Evolutionary conservation across 2,797 vertebrate genomes (phyloP).

Genomic region (Ciconia nigra): DNA sequence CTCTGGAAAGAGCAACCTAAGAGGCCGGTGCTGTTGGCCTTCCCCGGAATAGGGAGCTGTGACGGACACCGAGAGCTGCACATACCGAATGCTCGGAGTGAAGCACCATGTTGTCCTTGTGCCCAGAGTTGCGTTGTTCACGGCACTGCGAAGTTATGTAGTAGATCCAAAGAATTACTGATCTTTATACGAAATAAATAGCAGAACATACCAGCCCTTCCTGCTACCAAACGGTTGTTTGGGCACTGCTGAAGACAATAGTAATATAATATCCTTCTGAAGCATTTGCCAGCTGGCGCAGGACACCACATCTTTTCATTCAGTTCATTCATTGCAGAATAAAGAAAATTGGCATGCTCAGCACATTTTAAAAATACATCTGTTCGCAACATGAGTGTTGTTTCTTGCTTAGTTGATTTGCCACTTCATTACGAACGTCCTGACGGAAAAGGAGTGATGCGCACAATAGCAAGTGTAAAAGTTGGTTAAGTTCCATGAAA

Average conservation of each 20-base stretch:
- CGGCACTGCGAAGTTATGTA: rapidly evolving
- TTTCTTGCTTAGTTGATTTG: conserved; percentile 9
- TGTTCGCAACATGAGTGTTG: neutral
- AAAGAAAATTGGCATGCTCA: conserved; percentile 2
- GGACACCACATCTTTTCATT: neutral
- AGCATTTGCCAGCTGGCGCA: conserved; percentile 28
- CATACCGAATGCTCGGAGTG: rapidly evolving
- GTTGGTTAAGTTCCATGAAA: neutral
- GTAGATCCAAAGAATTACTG: neutral
- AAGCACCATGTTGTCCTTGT: neutral
- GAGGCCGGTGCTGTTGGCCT: neutral
- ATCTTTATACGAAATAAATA: neutral
- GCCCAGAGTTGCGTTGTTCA: neutral
- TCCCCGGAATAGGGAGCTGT: neutral
- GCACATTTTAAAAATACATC: conserved; percentile 20
- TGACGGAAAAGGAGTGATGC: neutral
- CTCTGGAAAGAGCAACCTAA: neutral
- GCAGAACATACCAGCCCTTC: neutral
- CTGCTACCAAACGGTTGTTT: neutral
- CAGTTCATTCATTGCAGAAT: conserved; percentile 14
- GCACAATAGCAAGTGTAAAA: neutral
- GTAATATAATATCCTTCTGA: conserved; percentile 39
- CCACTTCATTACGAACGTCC: neutral
- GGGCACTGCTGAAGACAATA: conserved; percentile 3
- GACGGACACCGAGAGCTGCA: rapidly evolving